These are phyloP conservation scores for Cosmopolites sordidus DNA, from an alignment of 2,888 invertebrate species.

Conservation along the genomic window DNA sequence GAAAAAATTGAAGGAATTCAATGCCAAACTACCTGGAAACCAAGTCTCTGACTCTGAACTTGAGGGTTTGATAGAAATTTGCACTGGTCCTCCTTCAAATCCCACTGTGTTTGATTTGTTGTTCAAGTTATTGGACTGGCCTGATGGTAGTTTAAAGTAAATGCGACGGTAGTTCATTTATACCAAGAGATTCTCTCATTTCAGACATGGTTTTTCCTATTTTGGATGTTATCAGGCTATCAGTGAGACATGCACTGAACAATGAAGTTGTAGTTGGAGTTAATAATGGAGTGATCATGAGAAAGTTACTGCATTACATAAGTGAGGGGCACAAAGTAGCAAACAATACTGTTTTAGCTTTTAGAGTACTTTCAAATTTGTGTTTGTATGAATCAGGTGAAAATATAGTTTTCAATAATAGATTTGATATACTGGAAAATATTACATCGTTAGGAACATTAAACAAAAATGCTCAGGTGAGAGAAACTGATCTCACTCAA, in stretches of 20 bases:
- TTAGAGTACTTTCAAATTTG: constrained; percentile 78
- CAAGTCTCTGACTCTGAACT: constrained; percentile 54
- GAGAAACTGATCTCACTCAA: neutral
- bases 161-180: neutral
- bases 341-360: constrained; percentile 73
- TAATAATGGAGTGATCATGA: constrained; percentile 39
- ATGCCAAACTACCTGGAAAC: constrained; percentile 52
- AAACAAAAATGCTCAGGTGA: constrained; percentile 63
- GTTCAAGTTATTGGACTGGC: constrained; percentile 66
- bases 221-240: constrained; percentile 80
- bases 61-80: constrained; percentile 61
- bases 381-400: constrained; percentile 67
- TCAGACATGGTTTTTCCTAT: constrained; percentile 80
- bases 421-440: constrained; percentile 55
- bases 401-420: constrained; percentile 55
- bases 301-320: constrained; percentile 39
- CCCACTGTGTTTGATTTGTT: constrained; percentile 54
- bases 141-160: constrained; percentile 54
- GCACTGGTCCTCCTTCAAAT: constrained; percentile 49
- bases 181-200: constrained; percentile 7
- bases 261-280: constrained; percentile 58
- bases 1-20: constrained; percentile 71
- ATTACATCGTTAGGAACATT: constrained; percentile 53
- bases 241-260: constrained; percentile 56
- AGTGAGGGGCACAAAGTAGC: constrained; percentile 47